phyloP scores from a whole-genome alignment of 2,888 invertebrate species.

The Carabus problematicus region DNA sequence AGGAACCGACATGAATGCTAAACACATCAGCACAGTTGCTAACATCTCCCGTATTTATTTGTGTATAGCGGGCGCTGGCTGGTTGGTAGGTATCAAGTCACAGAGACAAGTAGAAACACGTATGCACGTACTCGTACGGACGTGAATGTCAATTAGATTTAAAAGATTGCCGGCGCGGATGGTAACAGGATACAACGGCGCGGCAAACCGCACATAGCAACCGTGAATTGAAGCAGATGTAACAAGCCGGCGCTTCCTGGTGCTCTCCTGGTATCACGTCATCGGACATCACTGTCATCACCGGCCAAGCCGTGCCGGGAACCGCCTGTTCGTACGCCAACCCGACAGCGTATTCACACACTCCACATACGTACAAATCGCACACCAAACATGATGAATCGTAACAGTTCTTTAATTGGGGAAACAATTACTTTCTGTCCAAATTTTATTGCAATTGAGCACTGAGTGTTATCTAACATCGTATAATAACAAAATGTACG shows the following conservation, averaged over 20 bases:
- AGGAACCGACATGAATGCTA: no score
- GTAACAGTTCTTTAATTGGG: no score
- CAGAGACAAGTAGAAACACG: neutral
- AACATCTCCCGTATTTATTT: no score
- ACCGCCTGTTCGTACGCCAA: neutral
- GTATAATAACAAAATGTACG: no score
- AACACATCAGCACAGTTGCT: no score
- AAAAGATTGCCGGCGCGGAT: conserved; percentile 6
- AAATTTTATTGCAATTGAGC: no score
- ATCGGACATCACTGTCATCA: conserved; percentile 4
- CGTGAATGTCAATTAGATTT: conserved; percentile 8
- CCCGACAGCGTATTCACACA: neutral
- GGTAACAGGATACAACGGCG: conserved; percentile 16
- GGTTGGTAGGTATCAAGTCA: no score
- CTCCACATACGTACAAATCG: neutral
- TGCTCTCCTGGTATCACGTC: conserved; percentile 4
- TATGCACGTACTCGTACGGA: neutral
- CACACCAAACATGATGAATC: neutral
- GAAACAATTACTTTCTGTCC: no score
- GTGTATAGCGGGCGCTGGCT: no score
- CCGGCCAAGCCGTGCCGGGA: neutral
- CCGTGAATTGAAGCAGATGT: conserved; percentile 38
- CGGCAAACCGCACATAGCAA: conserved; percentile 28
- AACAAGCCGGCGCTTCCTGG: conserved; percentile 37
- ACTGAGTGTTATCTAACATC: no score